Base-by-base conservation (phyloP, 2,888 invertebrate species). In the Drosophila yooni region DNA sequence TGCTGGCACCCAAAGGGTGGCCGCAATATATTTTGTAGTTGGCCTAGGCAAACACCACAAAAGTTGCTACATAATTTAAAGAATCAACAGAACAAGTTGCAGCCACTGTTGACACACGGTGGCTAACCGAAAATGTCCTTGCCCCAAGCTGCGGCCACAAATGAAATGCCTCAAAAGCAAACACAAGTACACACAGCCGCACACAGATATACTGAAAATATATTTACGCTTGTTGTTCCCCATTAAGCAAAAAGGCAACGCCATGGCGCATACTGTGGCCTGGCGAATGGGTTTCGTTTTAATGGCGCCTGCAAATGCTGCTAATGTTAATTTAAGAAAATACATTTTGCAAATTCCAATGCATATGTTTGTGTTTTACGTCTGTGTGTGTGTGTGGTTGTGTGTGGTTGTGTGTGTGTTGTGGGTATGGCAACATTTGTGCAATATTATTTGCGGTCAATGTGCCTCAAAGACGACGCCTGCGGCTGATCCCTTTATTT, bases 321-420 rank as follows among this genome's bases (percentile, higher is more conserved):
- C 81, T 90, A 91, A 88, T 88, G 90, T 90, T 88, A 91, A 91
- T 90, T 91, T 90, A 85, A 91, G 90, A 85, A 90, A 90, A 88
- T 83, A 68, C 33, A 52, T 61, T 34, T 84, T 68, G 50, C 48
- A 21, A 74, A 56, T 52, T 56, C 48, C 66, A 57, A 56, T 36
- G 29, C n/a, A 46, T 27, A 29, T 52, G 27, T n/a, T 11, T 31
- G 48, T 29, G 48, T 38, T 15, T 15, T 18, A 8, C 8, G 18
- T 38, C 2, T n/a, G 25, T 29, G 53, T 31, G 50, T 34, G 56
- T 33, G 53, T 38, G 46, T 57, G 56, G 38, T 34, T 52, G 33
- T 31, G 21, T 25, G n/a, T n/a, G n/a, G n/a, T n/a, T n/a, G n/a
- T n/a, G 33, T 51, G 48, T 34, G 48, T 63, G 48, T 72, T 88